Percentiles rank a stretch among this genome's conserved stretches.
These are phyloP conservation scores for Cantharis rustica DNA, from an alignment of 2,888 invertebrate species.

Conservation along the genomic window DNA sequence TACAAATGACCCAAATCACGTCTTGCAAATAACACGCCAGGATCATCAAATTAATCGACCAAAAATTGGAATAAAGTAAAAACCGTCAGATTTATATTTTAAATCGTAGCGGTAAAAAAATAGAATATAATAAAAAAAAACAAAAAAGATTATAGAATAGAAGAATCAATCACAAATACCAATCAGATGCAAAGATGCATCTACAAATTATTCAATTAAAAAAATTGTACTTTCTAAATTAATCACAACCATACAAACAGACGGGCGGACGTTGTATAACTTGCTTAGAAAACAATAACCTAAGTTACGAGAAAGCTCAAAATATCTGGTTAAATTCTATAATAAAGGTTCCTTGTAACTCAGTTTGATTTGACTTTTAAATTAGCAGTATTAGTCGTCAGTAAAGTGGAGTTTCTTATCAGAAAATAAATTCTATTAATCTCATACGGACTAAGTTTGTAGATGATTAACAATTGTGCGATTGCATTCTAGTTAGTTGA, in stretches of 20 bases:
- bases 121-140: too few relatives aligned
- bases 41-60: background rate
- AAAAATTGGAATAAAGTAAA: background rate
- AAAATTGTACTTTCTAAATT: background rate
- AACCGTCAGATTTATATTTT: background rate
- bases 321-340: background rate
- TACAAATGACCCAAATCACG: conserved; percentile 1
- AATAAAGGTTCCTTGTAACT: background rate
- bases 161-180: background rate
- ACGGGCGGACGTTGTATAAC: background rate
- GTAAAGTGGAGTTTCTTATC: background rate
- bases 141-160: background rate
- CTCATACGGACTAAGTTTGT: background rate
- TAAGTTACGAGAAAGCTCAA: background rate
- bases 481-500: background rate
- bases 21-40: background rate
- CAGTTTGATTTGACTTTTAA: background rate
- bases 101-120: too few relatives aligned
- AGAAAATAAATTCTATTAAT: background rate
- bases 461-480: background rate
- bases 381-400: background rate
- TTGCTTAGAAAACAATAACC: background rate
- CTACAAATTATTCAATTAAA: background rate
- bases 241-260: background rate
- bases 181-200: too few relatives aligned